Base-by-base conservation (phyloP, 2,113 vertebrate species). In the Globicephala melas region DNA sequence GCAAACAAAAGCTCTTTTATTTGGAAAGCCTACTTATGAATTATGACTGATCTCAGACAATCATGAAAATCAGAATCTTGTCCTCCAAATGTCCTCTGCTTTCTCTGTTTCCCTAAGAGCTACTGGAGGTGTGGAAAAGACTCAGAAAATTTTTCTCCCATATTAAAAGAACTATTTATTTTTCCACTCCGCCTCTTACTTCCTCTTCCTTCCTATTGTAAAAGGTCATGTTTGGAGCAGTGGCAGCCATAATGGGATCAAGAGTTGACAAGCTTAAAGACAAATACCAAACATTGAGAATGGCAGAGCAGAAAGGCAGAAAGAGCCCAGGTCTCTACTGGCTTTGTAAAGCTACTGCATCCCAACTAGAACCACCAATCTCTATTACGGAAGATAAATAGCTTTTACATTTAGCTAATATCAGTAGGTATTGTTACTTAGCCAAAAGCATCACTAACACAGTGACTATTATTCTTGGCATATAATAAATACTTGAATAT, bases 1-100 rank as follows among this genome's bases (percentile, higher is more conserved):
- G 55, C 15, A 70, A 93, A 93, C 21, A 26, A 85, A 94, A 88
- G 71, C 8, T 33, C 58, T 74, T 87, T 93, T 63, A 89, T 21
- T 55, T 81, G 58, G 60, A 81, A 91, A 85, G 44, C 12, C 28
- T 67, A 84, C 47, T 91, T 79, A 65, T n/a, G 25, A 88, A 80
- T 63, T 87, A 70, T 44, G 53, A 80, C 12, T 74, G 15, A 63
- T 28, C 21, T 93, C 23, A 73, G 38, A 73, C 17, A 47, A 68
- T 11, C 70, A 88, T 55, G 70, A 93, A 97, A 84, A 84, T 44
- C 76, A 68, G 28, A 91, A 84, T 84, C n/a, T 93, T 73, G 60
- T 5, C 92, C 47, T 90, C n/a, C 67, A 77, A 82, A 65, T 68
- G 81, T 76, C 53, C 15, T 53, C 44, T 87, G 68, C 41, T 73